Base-by-base conservation (phyloP, 2,888 invertebrate genomes). In the Gonocerus acuteangulatus region DNA sequence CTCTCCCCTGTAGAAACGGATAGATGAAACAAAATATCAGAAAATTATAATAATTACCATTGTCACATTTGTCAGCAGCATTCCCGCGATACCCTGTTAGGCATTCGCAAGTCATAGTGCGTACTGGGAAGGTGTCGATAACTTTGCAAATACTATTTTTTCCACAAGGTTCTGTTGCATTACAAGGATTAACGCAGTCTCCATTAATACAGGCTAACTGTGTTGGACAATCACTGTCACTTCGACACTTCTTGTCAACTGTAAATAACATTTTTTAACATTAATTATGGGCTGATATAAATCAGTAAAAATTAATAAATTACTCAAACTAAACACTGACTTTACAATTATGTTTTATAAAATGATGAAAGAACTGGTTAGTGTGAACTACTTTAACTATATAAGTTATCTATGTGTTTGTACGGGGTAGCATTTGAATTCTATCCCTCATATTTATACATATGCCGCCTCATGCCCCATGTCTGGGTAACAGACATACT, bases 81-180 rank as follows among this genome's bases (percentile, higher is more conserved):
- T 92, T 89, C 73, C 93, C 94, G 74, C 84, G 84, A 72, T 86
- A 91, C 64, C 91, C 92, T 34, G 87, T 86, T 47, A 86, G 73
- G 72, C 94, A 94, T 74, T 89, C 87, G 71, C 93, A 94, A 65
- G 89, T 82, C 87, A 93, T 88, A 7, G 92, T 92, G 71, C 88
- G 81, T 0, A 93, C 86, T 9, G 92, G 90, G 52, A 83, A 77
- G 0, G 92, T 90, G 71, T 92, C 87, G 32, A 88, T 75, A 1
- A 89, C 85, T 64, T 81, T 83, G 71, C 92, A 92, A 62, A 82
- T 79, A 0, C 90, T 85, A 71, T 90, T 89, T 1, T 81, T 79
- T 6, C 89, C 90, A 71, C 93, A 94, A 0, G 92, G 91, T 68
- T 83, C 79, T 2, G 86, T 85, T 51, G 82, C 82, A 47, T 79